Evolutionary conservation across 2,797 vertebrate genomes (phyloP).

Genomic region (Artibeus jamaicensis): DNA sequence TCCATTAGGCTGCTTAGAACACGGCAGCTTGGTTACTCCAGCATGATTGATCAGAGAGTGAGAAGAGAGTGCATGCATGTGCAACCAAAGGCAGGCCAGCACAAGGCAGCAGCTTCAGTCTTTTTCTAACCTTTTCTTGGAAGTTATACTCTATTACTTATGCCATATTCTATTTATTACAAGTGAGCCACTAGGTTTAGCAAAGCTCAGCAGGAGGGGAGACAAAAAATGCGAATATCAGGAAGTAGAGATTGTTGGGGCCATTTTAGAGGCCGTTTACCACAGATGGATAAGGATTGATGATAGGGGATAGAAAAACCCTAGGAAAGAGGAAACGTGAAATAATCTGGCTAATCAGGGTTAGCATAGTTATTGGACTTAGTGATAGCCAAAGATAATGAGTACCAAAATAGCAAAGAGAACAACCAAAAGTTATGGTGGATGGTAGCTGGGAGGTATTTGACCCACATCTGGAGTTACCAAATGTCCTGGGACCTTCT

Average conservation of each 20-base stretch:
- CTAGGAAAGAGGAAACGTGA: not conserved
- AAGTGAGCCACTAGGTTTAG: conserved; percentile 17
- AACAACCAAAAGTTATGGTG: not conserved
- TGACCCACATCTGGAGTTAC: not conserved
- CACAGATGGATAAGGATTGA: conserved; percentile 23
- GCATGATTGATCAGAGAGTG: not conserved
- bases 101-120: not conserved
- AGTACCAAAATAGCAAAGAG: not conserved
- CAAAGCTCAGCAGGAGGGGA: not conserved
- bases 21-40: not conserved
- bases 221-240: not conserved
- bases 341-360: not conserved
- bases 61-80: not conserved
- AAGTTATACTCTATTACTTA: not conserved
- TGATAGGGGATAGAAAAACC: not conserved
- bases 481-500: not conserved
- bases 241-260: not conserved
- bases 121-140: conserved; percentile 13
- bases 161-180: not conserved
- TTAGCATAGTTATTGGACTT: not conserved
- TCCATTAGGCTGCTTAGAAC: not conserved
- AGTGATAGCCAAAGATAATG: not conserved
- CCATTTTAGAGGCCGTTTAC: not conserved
- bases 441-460: not conserved
- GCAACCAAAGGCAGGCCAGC: not conserved